A percentile compares a stretch with the other conserved stretches of the same genome.
These are phyloP conservation scores for Macaca nemestrina DNA, from an alignment of 2,113 vertebrate genomes.

Conservation along the genomic window DNA sequence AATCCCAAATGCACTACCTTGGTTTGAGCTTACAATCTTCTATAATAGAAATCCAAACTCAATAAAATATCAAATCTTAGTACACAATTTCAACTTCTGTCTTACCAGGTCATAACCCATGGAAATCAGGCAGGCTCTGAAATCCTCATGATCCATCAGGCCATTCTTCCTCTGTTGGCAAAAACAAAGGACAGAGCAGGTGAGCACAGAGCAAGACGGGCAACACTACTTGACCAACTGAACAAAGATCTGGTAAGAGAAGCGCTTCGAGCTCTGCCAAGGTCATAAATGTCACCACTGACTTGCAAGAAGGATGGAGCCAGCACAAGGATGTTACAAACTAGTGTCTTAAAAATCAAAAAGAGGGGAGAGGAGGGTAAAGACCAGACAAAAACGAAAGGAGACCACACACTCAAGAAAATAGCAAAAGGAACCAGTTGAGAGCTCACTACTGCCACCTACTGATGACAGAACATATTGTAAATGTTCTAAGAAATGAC, in stretches of 20 bases:
- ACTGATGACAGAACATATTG: not conserved
- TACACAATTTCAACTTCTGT: not conserved
- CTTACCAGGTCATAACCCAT: constrained; percentile 99
- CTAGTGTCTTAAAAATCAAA: constrained; percentile 50
- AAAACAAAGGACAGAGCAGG: constrained; percentile 57
- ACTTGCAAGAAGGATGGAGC: constrained; percentile 57
- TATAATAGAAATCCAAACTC: not conserved
- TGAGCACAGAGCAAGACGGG: constrained; percentile 34
- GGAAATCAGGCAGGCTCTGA: constrained; percentile 98
- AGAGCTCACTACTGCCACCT: not conserved
- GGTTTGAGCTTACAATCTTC: not conserved
- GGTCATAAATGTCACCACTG: constrained; percentile 31
- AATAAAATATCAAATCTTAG: constrained; percentile 2
- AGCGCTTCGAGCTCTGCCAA: not conserved
- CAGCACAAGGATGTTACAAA: constrained; percentile 68
- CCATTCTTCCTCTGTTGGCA: constrained; percentile 95
- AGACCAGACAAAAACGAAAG: constrained; percentile 42
- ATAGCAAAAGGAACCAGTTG: not conserved
- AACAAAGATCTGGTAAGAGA: not conserved
- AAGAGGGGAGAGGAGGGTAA: not conserved
- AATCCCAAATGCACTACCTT: not conserved
- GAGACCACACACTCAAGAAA: constrained; percentile 44
- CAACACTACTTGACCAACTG: not conserved
- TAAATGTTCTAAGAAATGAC: not conserved
- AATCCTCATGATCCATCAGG: constrained; percentile 97